Evolutionary conservation across 2,113 vertebrate species (phyloP), one percentile per base, ranked within the genome.

Genomic region (Polypterus senegalus): DNA sequence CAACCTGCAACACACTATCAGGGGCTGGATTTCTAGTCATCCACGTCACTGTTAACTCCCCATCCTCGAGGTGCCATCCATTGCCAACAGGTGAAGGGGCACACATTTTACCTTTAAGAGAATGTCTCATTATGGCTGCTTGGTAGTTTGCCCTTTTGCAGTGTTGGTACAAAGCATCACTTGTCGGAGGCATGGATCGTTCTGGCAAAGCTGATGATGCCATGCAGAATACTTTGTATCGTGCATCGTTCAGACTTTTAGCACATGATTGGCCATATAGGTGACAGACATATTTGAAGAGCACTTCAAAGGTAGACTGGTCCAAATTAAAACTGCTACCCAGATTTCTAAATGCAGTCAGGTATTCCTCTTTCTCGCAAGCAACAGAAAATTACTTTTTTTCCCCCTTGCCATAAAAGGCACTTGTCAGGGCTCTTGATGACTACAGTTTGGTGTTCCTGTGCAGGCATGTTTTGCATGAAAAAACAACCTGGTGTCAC

Each of bases 391-490:
- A 65, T 63, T 57, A 49, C 64, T 69, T 49, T 59, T 43, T 67
- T 58, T 69, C 66, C 4, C 67, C 61, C 43, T 63, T 71, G 48
- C 70, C 56, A 57, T 69, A 61, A 66, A 69, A 71, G 62, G 66
- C 51, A 48, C 65, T 70, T 61, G 57, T 66, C 64, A 61, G 61
- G 43, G 55, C 61, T 70, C 59, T 65, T 67, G 58, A 70, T 69
- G 45, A 69, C 49, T 55, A 62, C 68, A 60, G 63, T 61, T 58
- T 66, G 6, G 57, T 64, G 49, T 48, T 67, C 59, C 58, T 67
- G 62, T 67, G 61, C 61, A 66, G n/a, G 71, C 68, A 70, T 69
- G 63, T 63, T 69, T 62, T 62, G 63, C n/a, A n/a, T n/a, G n/a
- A n/a, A n/a, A n/a, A n/a, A n/a, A n/a, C n/a, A n/a, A n/a, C n/a